phyloP scores from a whole-genome alignment of 1,140 invertebrate genomes.

The Rhizoglyphus robini region DNA sequence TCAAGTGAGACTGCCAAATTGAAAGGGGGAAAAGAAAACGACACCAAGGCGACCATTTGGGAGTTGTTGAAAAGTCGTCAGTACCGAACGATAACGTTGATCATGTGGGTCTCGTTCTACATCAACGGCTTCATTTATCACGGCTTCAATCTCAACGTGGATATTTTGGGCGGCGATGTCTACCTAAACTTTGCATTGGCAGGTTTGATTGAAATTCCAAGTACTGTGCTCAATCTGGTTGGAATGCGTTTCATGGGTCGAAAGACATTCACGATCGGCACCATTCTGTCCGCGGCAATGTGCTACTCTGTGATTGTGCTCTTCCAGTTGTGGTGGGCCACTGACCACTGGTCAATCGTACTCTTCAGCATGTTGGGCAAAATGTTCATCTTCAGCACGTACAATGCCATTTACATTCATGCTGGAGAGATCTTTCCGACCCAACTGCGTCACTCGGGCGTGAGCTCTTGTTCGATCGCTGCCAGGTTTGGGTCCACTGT shows the following conservation, averaged over 20 bases:
- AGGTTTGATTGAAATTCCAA: constrained; percentile 28
- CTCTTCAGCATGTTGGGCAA: constrained; percentile 3
- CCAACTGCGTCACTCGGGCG: constrained; percentile 31
- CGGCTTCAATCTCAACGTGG: constrained; percentile 5
- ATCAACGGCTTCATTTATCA: constrained; percentile 17
- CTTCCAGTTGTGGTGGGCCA: background rate
- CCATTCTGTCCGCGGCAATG: background rate
- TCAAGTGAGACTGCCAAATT: constrained; percentile 2
- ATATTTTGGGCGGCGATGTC: constrained; percentile 5
- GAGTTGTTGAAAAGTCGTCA: background rate
- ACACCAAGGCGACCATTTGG: background rate
- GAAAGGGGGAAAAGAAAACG: background rate
- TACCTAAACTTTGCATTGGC: constrained; percentile 9
- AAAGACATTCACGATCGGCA: background rate
- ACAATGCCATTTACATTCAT: constrained; percentile 18
- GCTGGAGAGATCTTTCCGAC: constrained; percentile 61
- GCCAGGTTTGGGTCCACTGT: constrained; percentile 32
- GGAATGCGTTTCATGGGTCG: constrained; percentile 3
- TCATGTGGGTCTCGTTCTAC: constrained; percentile 20
- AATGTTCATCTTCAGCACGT: constrained; percentile 14
- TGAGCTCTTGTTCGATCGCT: constrained; percentile 31
- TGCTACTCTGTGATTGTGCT: constrained; percentile 4
- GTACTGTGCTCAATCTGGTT: constrained; percentile 28
- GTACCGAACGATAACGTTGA: constrained; percentile 16
- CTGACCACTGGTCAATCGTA: background rate